Conservation (phyloP, 2,888 invertebrate species). For the Microplitis deprimator region DNA sequence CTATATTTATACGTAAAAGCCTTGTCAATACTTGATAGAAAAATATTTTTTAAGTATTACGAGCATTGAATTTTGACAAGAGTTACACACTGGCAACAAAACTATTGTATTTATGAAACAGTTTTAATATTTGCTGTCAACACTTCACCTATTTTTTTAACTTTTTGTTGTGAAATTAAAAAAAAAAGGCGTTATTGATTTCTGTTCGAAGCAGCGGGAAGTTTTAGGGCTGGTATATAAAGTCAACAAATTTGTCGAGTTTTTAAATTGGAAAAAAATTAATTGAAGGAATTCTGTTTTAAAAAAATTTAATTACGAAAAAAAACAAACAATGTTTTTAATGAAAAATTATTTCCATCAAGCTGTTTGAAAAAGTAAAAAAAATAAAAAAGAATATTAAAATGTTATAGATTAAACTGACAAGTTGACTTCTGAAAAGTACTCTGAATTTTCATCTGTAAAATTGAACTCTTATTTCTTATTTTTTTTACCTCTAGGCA, state of each 20-base stretch:
- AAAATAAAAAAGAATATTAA: not conserved
- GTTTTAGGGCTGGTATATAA: too few relatives aligned
- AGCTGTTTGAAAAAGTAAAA: not conserved
- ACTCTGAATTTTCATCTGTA: not conserved
- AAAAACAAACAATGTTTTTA: constrained; percentile 7
- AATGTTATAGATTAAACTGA: not conserved
- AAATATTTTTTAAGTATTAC: constrained; percentile 38
- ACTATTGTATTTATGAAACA: constrained; percentile 45
- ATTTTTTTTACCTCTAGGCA: not conserved
- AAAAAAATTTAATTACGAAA: not conserved
- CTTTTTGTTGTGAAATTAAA: constrained; percentile 40
- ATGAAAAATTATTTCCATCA: not conserved
- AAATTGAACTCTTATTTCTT: not conserved
- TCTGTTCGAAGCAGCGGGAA: too few relatives aligned
- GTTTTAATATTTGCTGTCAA: constrained; percentile 51
- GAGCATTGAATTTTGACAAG: constrained; percentile 53
- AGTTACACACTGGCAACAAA: constrained; percentile 48
- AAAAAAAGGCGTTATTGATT: too few relatives aligned
- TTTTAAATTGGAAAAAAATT: too few relatives aligned
- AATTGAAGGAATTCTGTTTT: too few relatives aligned
- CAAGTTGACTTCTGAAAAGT: not conserved
- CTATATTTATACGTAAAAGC: constrained; percentile 40
- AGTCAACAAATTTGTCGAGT: too few relatives aligned
- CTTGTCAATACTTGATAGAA: constrained; percentile 51
- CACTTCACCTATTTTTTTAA: constrained; percentile 55